Evolutionary conservation across 2,113 vertebrate genomes (phyloP).

Genomic region (Periophthalmodon schlosseri): DNA sequence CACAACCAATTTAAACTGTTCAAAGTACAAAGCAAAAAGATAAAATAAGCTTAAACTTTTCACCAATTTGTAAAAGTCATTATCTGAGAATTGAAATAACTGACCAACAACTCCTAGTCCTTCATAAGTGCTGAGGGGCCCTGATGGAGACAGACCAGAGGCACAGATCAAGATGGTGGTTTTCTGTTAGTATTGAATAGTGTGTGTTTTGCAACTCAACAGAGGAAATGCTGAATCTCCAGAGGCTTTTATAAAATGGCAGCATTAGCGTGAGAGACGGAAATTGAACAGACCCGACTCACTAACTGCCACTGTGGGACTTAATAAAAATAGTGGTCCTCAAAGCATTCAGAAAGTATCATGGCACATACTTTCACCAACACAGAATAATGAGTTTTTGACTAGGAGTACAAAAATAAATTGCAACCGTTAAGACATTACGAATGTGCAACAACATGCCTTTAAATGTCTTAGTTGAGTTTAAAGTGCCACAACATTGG

Average conservation of each 20-base stretch:
- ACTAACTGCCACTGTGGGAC: conserved; percentile 29
- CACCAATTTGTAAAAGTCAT: conserved; percentile 5
- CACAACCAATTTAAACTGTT: too few species aligned
- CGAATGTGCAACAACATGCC: too few species aligned
- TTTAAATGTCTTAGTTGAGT: too few species aligned
- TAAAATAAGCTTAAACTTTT: too few species aligned
- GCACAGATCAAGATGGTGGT: conserved; percentile 36
- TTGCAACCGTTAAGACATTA: too few species aligned
- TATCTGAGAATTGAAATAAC: conserved; percentile 14
- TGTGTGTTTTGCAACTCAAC: conserved; percentile 31
- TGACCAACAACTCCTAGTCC: conserved; percentile 56
- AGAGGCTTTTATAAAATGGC: conserved; percentile 53
- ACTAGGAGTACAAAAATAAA: too few species aligned
- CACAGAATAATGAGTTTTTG: not conserved
- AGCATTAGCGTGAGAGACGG: conserved; percentile 54
- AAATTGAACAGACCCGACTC: conserved; percentile 42
- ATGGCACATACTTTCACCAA: not conserved
- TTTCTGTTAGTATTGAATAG: conserved; percentile 30
- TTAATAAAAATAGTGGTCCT: not conserved
- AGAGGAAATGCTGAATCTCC: conserved; percentile 61
- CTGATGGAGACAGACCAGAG: conserved; percentile 70
- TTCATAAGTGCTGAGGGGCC: conserved; percentile 51
- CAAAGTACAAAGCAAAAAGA: too few species aligned
- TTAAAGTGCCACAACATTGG: too few species aligned
- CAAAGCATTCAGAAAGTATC: not conserved